Base-by-base conservation (phyloP, 1,140 invertebrate genomes). In the Drosophila ohnishii region DNA sequence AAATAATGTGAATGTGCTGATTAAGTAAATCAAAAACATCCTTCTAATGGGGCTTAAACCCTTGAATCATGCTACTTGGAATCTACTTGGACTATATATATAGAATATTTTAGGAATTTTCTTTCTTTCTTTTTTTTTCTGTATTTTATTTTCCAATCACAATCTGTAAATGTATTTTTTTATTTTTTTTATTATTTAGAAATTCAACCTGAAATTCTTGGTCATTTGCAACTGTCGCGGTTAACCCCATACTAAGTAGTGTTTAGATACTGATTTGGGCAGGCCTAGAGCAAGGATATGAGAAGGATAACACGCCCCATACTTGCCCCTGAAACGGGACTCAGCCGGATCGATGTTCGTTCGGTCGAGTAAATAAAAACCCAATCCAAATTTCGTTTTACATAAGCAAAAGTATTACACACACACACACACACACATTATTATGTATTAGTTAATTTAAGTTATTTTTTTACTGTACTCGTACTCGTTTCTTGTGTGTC, bases 391-490 rank as follows among this genome's bases (percentile, higher is more conserved):
- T 48, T 67, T 67, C 28, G 19, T 66, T 67, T 70, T 53, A 47
- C 35, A 45, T 71, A 71, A 71, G 42, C 67, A 73, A 73, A 73
- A 73, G 67, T 73, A 61, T 73, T 73, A 73, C 30, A 51, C 28
- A 59, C 40, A 59, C 58, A 40, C 66, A 57, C 56, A 58, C 64
- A 40, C 16, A 34, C 64, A 55, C 63, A 39, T 13, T 6, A 6
- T 14, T 14, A 50, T 50, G 28, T 44, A 60, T 69, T 35, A 72
- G 48, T 59, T 67, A 61, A 47, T 50, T 58, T 60, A 67, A 30
- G 45, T 42, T 44, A 48, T 66, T 66, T 69, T 67, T 64, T 64
- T 50, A 71, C 70, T 71, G 48, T 55, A 55, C 32, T 58, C 45
- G 56, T 74, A 61, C 64, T 61, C 34, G 57, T 58, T 64, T 76